These are phyloP conservation scores for Prunella fulvescens DNA, from an alignment of 2,113 vertebrate genomes.

Conservation along the genomic window DNA sequence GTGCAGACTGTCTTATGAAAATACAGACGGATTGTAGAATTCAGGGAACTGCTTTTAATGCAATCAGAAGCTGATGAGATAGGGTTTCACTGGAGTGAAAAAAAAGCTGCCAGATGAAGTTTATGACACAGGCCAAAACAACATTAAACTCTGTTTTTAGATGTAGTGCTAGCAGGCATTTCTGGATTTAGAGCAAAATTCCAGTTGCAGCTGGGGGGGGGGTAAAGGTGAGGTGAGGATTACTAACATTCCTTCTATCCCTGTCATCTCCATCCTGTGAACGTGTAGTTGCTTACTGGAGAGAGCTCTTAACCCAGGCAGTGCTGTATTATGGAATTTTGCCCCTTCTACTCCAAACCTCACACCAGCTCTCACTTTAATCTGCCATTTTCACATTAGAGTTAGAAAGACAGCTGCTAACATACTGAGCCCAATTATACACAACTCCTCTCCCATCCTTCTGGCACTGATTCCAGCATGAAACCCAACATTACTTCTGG, in stretches of 20 bases:
- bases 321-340: background rate
- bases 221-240: background rate
- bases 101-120: background rate
- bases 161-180: background rate
- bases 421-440: background rate
- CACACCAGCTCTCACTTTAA: background rate
- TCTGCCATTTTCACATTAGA: background rate
- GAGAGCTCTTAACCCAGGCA: background rate
- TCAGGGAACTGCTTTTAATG: background rate
- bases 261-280: background rate
- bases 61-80: background rate
- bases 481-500: background rate
- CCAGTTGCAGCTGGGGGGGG: rapidly evolving
- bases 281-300: background rate
- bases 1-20: background rate
- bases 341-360: background rate
- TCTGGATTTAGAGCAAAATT: background rate
- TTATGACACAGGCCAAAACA: background rate
- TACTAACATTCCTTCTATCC: background rate
- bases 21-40: background rate
- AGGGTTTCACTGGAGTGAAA: background rate
- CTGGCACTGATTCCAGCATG: background rate
- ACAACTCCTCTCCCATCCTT: background rate
- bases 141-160: background rate
- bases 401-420: background rate